phyloP scores from a whole-genome alignment of 2,888 invertebrate genomes.

The Pilophorus perplexus region DNA sequence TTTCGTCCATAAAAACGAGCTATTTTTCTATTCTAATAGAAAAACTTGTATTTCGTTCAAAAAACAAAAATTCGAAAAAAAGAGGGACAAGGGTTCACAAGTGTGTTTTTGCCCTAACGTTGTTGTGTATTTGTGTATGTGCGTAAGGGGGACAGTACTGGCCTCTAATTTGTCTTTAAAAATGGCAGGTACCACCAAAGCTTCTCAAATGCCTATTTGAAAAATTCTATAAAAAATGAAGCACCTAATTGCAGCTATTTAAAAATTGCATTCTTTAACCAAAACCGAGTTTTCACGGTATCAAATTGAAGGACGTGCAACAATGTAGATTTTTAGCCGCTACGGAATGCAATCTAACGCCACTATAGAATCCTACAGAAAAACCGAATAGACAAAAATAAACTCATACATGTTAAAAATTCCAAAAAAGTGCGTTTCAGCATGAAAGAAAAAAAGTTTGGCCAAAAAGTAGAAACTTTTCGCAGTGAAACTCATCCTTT shows the following conservation, averaged over 20 bases:
- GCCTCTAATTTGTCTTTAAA: slow-evolving; percentile 7
- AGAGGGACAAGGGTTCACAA: background rate
- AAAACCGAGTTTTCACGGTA: no score
- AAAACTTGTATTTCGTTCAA: background rate
- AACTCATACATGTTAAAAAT: slow-evolving; percentile 28
- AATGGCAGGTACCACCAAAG: slow-evolving; percentile 14
- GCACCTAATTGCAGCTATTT: no score
- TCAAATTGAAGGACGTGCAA: no score
- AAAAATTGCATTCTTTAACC: no score
- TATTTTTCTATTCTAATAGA: background rate
- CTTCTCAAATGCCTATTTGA: slow-evolving; percentile 22
- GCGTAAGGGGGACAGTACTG: slow-evolving; percentile 32
- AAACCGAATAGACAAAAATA: slow-evolving; percentile 26
- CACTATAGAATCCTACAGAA: background rate
- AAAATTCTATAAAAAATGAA: no score
- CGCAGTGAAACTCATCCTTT: slow-evolving; percentile 31
- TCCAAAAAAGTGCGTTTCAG: slow-evolving; percentile 39
- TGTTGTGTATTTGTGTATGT: background rate
- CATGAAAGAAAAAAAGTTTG: slow-evolving; percentile 15
- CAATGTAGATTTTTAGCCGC: no score
- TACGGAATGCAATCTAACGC: no score
- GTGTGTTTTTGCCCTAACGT: background rate
- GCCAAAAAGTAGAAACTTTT: slow-evolving; percentile 12
- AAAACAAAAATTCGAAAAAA: background rate
- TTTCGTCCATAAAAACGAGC: slow-evolving; percentile 40